Evolutionary conservation across 2,888 invertebrate genomes (phyloP).

Genomic region (Ptychoptera contaminata): DNA sequence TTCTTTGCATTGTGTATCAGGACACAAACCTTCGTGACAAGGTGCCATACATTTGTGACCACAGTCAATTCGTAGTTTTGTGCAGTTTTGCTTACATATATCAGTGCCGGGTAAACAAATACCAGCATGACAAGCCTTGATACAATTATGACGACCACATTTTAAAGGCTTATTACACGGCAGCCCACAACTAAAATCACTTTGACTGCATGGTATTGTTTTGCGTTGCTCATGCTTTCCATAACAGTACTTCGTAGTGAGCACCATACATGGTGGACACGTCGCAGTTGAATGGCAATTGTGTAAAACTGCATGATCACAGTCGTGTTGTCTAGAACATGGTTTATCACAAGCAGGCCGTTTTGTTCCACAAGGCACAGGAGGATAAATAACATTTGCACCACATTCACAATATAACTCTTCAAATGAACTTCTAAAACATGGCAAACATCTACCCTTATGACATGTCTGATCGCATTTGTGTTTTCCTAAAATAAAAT

Average conservation of each 20-base stretch:
- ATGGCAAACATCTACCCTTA: slow-evolving; percentile 65
- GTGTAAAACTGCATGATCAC: slow-evolving; percentile 71
- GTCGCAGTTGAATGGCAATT: slow-evolving; percentile 55
- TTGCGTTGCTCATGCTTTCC: slow-evolving; percentile 70
- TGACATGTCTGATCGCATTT: slow-evolving; percentile 83
- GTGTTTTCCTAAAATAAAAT: slow-evolving; percentile 36
- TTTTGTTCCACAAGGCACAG: slow-evolving; percentile 81
- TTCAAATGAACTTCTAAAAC: slow-evolving; percentile 65
- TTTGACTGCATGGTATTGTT: slow-evolving; percentile 55
- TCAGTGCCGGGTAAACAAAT: slow-evolving; percentile 47
- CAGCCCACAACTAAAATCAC: slow-evolving; percentile 79
- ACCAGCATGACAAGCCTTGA: slow-evolving; percentile 61
- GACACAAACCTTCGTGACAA: slow-evolving; percentile 66
- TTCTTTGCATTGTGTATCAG: slow-evolving; percentile 52
- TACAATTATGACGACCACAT: slow-evolving; percentile 77
- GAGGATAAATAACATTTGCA: slow-evolving; percentile 69
- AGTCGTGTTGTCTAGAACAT: slow-evolving; percentile 60
- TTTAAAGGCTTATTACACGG: slow-evolving; percentile 65
- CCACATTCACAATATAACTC: slow-evolving; percentile 90
- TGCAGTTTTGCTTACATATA: slow-evolving; percentile 69
- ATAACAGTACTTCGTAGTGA: slow-evolving; percentile 72
- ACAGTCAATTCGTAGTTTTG: slow-evolving; percentile 47
- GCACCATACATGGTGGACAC: slow-evolving; percentile 76
- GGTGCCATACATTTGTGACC: slow-evolving; percentile 72
- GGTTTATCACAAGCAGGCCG: slow-evolving; percentile 64